These are phyloP conservation scores for human (Homo sapiens) DNA, from an alignment of 2,113 vertebrate genomes.

Conservation along the genomic window DNA sequence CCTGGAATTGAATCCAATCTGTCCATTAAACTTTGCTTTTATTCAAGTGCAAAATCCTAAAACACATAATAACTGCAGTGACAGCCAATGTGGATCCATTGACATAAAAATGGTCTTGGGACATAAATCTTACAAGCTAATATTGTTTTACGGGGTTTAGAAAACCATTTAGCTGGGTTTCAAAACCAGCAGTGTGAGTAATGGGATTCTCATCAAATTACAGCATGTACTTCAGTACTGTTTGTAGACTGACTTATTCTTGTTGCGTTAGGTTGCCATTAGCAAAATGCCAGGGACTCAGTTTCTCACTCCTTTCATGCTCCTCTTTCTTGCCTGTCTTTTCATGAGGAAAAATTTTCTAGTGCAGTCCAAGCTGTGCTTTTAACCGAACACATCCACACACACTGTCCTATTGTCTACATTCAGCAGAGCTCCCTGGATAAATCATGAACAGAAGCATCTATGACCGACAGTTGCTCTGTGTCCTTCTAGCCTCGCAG, in stretches of 20 bases:
- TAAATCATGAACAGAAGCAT: background rate
- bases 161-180: background rate
- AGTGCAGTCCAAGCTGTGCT: background rate
- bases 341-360: background rate
- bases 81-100: background rate
- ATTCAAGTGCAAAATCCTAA: background rate
- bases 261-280: background rate
- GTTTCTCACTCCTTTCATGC: no score
- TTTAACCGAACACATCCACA: background rate
- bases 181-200: background rate
- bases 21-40: background rate
- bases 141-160: no score
- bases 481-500: background rate
- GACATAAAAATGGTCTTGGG: background rate
- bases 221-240: background rate
- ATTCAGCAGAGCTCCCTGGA: background rate
- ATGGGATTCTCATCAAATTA: no score
- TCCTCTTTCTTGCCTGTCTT: background rate
- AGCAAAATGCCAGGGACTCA: no score
- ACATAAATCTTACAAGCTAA: background rate
- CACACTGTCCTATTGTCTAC: background rate
- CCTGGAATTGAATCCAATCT: background rate
- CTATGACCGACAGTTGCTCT: background rate
- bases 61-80: background rate
- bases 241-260: background rate